Evolutionary conservation across 2,113 vertebrate species (phyloP).

Genomic region (Hydrolagus affinis): DNA sequence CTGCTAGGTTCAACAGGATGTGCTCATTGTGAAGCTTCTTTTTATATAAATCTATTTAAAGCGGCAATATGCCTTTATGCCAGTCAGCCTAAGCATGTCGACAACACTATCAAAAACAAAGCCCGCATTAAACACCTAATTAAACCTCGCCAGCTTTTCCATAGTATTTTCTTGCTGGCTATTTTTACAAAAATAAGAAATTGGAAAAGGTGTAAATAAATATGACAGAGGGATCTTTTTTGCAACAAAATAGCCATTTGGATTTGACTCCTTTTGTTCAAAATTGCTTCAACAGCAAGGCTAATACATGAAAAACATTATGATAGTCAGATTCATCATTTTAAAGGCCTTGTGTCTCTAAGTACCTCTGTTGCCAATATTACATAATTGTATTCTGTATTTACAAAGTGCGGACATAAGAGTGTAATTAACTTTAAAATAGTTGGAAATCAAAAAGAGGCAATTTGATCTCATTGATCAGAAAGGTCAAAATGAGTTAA

Average conservation of each 20-base stretch:
- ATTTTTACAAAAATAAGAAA: background rate
- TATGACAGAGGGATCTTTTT: background rate
- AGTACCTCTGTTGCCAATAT: background rate
- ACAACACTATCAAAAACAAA: background rate
- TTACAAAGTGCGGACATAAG: background rate
- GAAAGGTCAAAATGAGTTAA: background rate
- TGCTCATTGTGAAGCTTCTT: slow-evolving; percentile 29
- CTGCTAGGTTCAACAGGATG: slow-evolving; percentile 45
- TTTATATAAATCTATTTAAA: slow-evolving; percentile 16
- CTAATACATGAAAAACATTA: background rate
- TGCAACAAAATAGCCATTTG: background rate
- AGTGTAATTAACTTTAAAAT: background rate
- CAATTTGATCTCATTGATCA: background rate
- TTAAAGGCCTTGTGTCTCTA: background rate
- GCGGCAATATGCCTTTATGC: background rate
- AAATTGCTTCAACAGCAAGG: background rate
- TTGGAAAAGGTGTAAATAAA: background rate
- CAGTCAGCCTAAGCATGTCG: background rate
- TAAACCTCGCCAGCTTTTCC: background rate
- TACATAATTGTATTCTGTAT: background rate
- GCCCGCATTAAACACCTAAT: background rate
- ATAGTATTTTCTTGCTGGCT: background rate
- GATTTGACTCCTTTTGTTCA: background rate
- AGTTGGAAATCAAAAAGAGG: background rate
- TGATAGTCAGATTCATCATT: background rate